Percentiles rank a stretch among this genome's conserved stretches.
phyloP scores from a whole-genome alignment of 2,797 vertebrate genomes.

The Garrulus glandarius region DNA sequence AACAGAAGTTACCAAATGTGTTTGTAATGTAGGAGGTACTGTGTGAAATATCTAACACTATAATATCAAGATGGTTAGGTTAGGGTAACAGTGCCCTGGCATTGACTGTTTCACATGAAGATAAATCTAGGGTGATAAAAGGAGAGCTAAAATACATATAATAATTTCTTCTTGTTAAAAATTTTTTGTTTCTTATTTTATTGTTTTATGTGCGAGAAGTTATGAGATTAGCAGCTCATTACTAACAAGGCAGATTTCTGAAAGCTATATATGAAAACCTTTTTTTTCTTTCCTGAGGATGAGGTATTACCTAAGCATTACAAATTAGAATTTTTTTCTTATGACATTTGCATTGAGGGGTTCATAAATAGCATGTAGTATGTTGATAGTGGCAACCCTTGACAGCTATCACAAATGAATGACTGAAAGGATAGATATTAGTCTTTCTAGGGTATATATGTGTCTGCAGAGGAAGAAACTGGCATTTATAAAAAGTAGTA shows the following conservation, averaged over 20 bases:
- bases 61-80: not conserved
- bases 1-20: not conserved
- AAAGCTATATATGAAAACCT: not conserved
- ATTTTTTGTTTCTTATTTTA: not conserved
- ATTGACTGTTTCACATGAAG: not conserved
- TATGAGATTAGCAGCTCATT: not conserved
- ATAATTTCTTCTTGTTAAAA: not conserved
- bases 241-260: not conserved
- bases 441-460: not conserved
- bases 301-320: not conserved
- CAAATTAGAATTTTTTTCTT: not conserved
- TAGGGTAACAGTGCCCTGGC: not conserved
- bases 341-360: not conserved
- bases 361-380: not conserved
- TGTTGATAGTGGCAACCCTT: not conserved
- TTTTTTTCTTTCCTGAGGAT: not conserved
- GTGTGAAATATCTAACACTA: not conserved
- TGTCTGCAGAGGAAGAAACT: not conserved
- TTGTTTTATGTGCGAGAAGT: not conserved
- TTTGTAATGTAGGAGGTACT: not conserved
- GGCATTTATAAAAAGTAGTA: not conserved
- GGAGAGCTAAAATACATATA: not conserved
- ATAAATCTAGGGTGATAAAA: not conserved
- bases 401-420: slow-evolving; percentile 10
- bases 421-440: not conserved